Percentiles rank a stretch among this genome's conserved stretches.
These are phyloP conservation scores for Prenolepis imparis DNA, from an alignment of 2,888 invertebrate species.

Conservation along the genomic window DNA sequence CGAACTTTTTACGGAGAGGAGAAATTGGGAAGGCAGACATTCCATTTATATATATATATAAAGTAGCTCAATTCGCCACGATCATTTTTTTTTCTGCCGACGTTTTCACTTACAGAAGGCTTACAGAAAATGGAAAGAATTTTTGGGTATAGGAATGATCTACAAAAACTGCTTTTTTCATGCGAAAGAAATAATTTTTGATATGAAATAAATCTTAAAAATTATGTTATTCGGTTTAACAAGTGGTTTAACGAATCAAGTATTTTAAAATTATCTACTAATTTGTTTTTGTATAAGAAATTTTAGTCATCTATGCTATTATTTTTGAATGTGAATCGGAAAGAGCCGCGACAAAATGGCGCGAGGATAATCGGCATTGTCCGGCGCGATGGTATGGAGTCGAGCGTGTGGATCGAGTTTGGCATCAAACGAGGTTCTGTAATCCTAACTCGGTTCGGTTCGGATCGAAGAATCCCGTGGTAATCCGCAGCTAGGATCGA, in stretches of 20 bases:
- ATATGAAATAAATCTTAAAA: neutral
- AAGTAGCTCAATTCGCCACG: conserved; percentile 21
- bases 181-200: neutral
- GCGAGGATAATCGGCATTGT: conserved; percentile 53
- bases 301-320: neutral
- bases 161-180: neutral
- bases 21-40: conserved; percentile 23
- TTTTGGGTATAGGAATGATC: neutral
- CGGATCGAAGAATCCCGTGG: conserved; percentile 59
- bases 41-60: conserved; percentile 49
- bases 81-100: conserved; percentile 24
- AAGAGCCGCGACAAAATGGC: conserved; percentile 53
- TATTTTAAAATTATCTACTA: neutral
- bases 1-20: conserved; percentile 1
- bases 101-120: conserved; percentile 21
- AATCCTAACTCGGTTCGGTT: conserved; percentile 62
- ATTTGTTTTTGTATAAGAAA: neutral
- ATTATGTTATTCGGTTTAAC: neutral
- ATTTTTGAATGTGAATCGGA: neutral
- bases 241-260: neutral
- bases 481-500: conserved; percentile 64
- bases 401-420: conserved; percentile 55
- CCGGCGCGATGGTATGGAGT: conserved; percentile 59
- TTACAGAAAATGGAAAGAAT: conserved; percentile 14
- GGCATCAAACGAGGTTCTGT: conserved; percentile 59